Conservation (phyloP, 2,888 invertebrate genomes). For the Tenodera sinensis region DNA sequence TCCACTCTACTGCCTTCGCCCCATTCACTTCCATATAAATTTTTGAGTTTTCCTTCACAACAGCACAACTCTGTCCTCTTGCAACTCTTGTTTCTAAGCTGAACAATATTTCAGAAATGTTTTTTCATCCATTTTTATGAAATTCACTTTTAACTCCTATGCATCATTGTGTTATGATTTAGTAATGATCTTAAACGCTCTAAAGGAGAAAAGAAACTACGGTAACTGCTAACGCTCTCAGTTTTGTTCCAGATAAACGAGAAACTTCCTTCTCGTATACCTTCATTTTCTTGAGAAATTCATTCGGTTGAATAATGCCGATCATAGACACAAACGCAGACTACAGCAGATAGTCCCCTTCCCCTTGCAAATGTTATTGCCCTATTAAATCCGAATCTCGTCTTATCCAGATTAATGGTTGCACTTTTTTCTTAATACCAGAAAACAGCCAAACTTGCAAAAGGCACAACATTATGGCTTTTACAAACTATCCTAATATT, state of each 20-base stretch:
- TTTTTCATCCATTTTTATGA: neutral
- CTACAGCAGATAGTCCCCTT: too few species aligned
- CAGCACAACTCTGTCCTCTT: neutral
- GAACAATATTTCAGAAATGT: neutral
- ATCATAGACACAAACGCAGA: too few species aligned
- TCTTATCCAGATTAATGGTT: too few species aligned
- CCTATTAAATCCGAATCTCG: too few species aligned
- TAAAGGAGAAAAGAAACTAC: neutral
- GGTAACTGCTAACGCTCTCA: neutral
- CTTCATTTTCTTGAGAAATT: too few species aligned
- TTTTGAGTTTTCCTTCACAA: neutral
- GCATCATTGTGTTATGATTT: neutral
- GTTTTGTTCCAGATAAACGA: neutral
- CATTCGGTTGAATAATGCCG: too few species aligned
- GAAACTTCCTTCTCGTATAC: neutral
- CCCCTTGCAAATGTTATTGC: too few species aligned
- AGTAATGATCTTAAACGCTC: neutral
- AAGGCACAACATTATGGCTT: too few species aligned
- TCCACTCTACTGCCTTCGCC: neutral
- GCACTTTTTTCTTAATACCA: too few species aligned
- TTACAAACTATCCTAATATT: too few species aligned
- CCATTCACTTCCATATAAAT: slow-evolving; percentile 6
- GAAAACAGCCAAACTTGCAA: too few species aligned
- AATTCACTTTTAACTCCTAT: neutral
- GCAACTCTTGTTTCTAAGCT: neutral